These are phyloP conservation scores for Callopanchax toddi DNA, from an alignment of 2,113 vertebrate genomes.

Conservation along the genomic window DNA sequence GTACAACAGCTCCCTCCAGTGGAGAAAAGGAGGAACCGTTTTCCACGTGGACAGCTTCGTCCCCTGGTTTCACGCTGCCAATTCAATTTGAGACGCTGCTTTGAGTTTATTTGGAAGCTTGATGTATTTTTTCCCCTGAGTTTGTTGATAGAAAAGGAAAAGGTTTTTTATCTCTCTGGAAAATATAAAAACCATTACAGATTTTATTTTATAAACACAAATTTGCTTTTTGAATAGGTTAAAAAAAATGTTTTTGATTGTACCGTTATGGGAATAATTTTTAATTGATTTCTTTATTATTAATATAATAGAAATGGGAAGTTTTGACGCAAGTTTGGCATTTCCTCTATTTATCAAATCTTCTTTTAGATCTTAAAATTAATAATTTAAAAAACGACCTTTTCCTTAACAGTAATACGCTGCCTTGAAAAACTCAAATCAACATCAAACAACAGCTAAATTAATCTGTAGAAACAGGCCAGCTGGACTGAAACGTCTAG, in stretches of 20 bases:
- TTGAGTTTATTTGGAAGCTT: neutral
- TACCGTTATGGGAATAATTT: too few species aligned
- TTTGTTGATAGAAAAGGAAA: neutral
- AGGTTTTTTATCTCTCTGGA: neutral
- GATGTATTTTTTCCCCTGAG: neutral
- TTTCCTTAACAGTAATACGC: too few species aligned
- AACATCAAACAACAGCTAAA: too few species aligned
- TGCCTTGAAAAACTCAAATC: too few species aligned
- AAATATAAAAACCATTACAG: neutral
- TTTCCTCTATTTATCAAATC: too few species aligned
- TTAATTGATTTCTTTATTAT: too few species aligned
- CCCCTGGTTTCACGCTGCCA: neutral
- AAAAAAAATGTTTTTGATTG: too few species aligned
- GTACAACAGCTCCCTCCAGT: constrained; percentile 78
- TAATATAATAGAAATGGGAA: too few species aligned
- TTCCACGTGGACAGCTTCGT: neutral
- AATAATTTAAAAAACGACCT: too few species aligned
- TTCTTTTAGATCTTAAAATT: too few species aligned
- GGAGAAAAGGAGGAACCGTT: constrained; percentile 31
- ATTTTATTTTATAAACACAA: accelerated
- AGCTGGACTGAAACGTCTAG: constrained; percentile 14
- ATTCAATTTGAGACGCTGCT: neutral
- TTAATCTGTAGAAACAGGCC: constrained; percentile 4
- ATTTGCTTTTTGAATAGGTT: neutral
- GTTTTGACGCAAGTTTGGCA: too few species aligned